Evolutionary conservation across 2,113 vertebrate species (phyloP).

Genomic region (Tetrax tetrax): DNA sequence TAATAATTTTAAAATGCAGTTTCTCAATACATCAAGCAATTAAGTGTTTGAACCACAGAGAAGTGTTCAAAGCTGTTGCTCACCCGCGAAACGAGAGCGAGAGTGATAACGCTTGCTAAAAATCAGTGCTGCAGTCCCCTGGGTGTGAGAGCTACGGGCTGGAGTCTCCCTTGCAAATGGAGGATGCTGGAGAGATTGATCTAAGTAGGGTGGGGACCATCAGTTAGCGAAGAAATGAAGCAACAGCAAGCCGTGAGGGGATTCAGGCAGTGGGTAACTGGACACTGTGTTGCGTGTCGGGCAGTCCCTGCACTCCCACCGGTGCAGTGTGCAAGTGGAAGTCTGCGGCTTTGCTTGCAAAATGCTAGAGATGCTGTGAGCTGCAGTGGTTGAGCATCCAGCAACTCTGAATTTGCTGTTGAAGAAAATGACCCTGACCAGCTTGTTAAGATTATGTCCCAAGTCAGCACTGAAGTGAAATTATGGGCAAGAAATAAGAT

Average conservation of each 20-base stretch:
- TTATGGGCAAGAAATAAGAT: background rate
- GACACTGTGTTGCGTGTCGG: background rate
- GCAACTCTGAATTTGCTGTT: background rate
- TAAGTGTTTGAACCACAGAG: background rate
- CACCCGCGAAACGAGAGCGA: background rate
- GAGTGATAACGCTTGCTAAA: background rate
- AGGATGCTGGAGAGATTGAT: background rate
- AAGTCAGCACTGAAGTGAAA: background rate
- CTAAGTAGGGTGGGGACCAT: background rate
- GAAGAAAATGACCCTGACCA: background rate
- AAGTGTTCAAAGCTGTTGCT: background rate
- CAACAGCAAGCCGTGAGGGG: background rate
- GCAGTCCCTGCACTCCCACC: background rate
- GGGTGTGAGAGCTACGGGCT: accelerated
- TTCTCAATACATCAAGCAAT: constrained; percentile 29
- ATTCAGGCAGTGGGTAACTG: background rate
- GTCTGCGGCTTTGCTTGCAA: background rate
- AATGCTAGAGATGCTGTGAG: background rate
- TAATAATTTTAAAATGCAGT: background rate
- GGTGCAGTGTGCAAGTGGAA: background rate
- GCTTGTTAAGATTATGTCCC: background rate
- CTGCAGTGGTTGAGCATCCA: background rate
- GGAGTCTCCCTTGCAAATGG: background rate
- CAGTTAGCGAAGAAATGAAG: background rate
- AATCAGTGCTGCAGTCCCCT: background rate